Percentiles rank a stretch among this genome's conserved stretches.
These are phyloP conservation scores for Bombus superbus DNA, from an alignment of 1,140 invertebrate genomes.

Conservation along the genomic window DNA sequence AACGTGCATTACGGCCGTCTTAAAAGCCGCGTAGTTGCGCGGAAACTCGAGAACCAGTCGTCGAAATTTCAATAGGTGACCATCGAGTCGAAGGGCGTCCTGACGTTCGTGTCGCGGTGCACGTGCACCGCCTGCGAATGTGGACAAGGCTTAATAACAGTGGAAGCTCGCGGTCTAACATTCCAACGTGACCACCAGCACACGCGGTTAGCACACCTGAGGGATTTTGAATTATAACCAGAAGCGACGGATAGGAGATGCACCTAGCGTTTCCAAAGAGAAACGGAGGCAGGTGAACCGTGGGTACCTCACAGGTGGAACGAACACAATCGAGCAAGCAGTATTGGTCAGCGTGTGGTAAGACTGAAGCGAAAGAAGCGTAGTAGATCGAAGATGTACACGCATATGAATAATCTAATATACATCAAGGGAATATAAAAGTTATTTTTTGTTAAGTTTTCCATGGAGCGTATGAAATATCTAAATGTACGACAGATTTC, in stretches of 20 bases:
- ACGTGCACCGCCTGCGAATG: slow-evolving; percentile 58
- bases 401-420: no score
- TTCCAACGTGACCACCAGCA: slow-evolving; percentile 65
- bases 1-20: neutral
- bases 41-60: neutral
- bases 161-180: slow-evolving; percentile 63
- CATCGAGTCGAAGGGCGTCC: neutral
- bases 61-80: slow-evolving; percentile 46
- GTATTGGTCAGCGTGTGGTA: neutral
- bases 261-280: slow-evolving; percentile 30
- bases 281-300: slow-evolving; percentile 34
- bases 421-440: no score
- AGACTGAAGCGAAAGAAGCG: no score
- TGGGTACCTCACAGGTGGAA: neutral
- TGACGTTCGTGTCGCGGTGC: slow-evolving; percentile 21
- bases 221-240: slow-evolving; percentile 66
- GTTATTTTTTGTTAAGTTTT: no score
- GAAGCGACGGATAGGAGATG: slow-evolving; percentile 39
- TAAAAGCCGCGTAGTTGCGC: neutral
- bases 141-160: slow-evolving; percentile 62
- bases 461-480: no score
- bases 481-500: no score
- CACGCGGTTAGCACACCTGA: slow-evolving; percentile 69
- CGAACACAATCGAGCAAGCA: neutral
- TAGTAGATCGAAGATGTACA: no score